phyloP scores from a whole-genome alignment of 2,797 vertebrate species.

The Phyllotis vaccarum region DNA sequence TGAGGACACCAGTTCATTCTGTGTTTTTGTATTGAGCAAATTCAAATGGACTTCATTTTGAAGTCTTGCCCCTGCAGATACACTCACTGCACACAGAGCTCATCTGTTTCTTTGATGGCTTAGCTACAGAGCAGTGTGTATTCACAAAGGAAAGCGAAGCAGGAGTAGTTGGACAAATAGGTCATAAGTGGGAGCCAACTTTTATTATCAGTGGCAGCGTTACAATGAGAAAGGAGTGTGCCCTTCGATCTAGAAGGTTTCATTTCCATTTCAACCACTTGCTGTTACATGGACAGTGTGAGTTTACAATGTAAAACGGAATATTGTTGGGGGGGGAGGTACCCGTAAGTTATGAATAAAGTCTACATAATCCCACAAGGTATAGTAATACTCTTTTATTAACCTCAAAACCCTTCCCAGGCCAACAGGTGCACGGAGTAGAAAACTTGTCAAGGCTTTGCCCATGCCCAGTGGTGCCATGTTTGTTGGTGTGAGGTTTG shows the following conservation, averaged over 20 bases:
- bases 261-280: not conserved
- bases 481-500: not conserved
- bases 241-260: not conserved
- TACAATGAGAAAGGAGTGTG: not conserved
- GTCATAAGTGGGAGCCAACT: not conserved
- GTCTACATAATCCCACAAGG: not conserved
- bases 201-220: not conserved
- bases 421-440: not conserved
- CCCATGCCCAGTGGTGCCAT: too few relatives aligned
- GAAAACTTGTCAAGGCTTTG: not conserved
- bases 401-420: not conserved
- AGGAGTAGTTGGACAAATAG: not conserved
- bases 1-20: not conserved
- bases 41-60: not conserved
- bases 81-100: not conserved
- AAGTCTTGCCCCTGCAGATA: not conserved
- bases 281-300: not conserved
- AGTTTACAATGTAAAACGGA: not conserved
- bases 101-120: not conserved
- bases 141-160: not conserved
- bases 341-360: not conserved
- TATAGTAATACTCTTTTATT: not conserved
- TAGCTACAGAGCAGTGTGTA: not conserved
- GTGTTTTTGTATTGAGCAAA: not conserved
- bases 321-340: not conserved